These are phyloP conservation scores for Caenorhabditis japonica DNA, from an alignment of 2,888 invertebrate genomes.

Conservation along the genomic window DNA sequence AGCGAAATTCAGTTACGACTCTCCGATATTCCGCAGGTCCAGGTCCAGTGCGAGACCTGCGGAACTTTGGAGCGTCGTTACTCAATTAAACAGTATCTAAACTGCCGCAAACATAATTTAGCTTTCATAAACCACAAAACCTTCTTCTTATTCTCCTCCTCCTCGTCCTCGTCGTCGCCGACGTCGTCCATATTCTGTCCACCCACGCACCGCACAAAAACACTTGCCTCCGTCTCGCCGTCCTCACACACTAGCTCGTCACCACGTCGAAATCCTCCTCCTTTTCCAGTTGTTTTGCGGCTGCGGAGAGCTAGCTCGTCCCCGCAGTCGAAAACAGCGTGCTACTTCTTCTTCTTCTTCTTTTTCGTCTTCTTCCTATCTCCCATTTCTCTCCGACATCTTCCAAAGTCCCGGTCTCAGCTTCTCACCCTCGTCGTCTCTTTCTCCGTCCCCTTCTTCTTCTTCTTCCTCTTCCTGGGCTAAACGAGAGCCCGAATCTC, in stretches of 20 bases:
- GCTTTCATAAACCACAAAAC: too few relatives aligned
- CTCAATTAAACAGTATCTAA: too few relatives aligned
- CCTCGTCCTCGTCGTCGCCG: too few relatives aligned
- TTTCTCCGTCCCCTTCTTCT: neutral
- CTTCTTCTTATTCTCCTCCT: too few relatives aligned
- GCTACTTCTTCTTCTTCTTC: neutral
- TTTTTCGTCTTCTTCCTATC: neutral
- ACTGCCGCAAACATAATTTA: too few relatives aligned
- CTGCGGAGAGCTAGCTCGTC: neutral
- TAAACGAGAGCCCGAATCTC: neutral
- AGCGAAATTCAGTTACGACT: too few relatives aligned
- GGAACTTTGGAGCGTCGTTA: too few relatives aligned
- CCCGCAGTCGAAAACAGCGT: neutral
- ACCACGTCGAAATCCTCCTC: slow-evolving; percentile 1
- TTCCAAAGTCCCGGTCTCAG: slow-evolving; percentile 1
- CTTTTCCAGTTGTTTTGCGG: slow-evolving; percentile 24
- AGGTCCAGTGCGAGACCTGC: too few relatives aligned
- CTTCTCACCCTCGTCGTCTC: neutral
- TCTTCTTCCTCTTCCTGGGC: neutral
- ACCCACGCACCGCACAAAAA: slow-evolving; percentile 9
- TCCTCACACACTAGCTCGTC: slow-evolving; percentile 1
- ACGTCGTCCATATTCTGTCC: too few relatives aligned
- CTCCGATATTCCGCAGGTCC: too few relatives aligned
- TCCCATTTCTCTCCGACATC: neutral
- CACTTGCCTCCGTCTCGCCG: neutral